Conservation (phyloP, 2,797 vertebrate species). For the Labeo calbasu region DNA sequence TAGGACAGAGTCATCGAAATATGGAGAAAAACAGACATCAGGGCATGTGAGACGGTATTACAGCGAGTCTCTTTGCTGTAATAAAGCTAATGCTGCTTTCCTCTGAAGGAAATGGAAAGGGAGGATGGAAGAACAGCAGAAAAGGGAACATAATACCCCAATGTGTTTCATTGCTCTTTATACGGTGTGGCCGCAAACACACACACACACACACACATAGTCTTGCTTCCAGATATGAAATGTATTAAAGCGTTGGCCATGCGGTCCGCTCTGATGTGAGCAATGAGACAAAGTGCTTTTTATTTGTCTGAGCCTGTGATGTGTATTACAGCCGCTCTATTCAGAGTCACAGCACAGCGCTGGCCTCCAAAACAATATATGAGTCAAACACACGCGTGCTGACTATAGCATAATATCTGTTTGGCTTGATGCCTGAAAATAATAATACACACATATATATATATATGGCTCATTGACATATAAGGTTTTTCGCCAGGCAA, state of each 20-base stretch:
- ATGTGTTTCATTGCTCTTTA: conserved; percentile 31
- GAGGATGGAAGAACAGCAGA: conserved; percentile 56
- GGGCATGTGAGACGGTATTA: conserved; percentile 44
- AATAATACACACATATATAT: background rate
- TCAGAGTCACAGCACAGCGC: background rate
- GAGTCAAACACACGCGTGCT: background rate
- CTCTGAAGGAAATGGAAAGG: conserved; percentile 42
- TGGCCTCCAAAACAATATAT: background rate
- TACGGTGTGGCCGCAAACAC: conserved; percentile 11
- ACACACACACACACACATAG: background rate
- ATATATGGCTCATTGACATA: no score
- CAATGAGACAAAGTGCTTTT: conserved; percentile 54
- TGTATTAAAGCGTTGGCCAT: conserved; percentile 47
- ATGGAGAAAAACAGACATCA: conserved; percentile 49
- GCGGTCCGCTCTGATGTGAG: conserved; percentile 48
- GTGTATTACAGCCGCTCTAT: conserved; percentile 18
- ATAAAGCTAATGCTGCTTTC: conserved; percentile 59
- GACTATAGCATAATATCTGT: background rate
- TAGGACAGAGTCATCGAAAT: conserved; percentile 45
- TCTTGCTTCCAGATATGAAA: conserved; percentile 6
- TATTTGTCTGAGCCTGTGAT: conserved; percentile 43
- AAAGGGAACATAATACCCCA: conserved; percentile 37
- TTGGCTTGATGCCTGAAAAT: background rate
- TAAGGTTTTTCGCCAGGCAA: no score
- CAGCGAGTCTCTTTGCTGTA: conserved; percentile 42